Evolutionary conservation across 2,113 vertebrate genomes (phyloP), one percentile per base, ranked within the genome.

Genomic region (Eurypyga helias): DNA sequence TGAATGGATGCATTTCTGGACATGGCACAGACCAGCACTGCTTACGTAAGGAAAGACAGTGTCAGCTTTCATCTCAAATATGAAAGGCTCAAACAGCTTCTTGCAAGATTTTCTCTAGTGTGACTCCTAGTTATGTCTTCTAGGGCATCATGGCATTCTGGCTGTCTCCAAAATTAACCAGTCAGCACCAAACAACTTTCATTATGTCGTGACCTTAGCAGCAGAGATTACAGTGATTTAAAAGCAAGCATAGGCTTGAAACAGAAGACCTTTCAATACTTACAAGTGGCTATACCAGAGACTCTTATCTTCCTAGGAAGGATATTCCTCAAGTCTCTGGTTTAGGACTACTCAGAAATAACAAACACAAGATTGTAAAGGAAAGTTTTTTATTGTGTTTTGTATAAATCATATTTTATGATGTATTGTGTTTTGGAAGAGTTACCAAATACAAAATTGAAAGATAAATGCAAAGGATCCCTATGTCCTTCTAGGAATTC

Each of bases 381-480:
- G 43, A 94, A 92, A 87, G 33, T 71, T 15, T 76, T 94, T 87
- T 67, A 85, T 92, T 84, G 87, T 17, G 34, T 57, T 86, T 73
- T 38, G 4, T 83, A 75, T 77, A 92, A 92, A 83, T 72, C 83
- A 28, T 86, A 81, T 69, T 93, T 95, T 77, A 91, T 62, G n/a
- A 90, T 64, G 45, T 26, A 73, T 8, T 69, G 61, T 55, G 34
- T 43, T 82, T 87, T 75, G 62, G 46, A 93, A 91, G 26, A 54
- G 43, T 16, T 81, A 96, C 48, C 58, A 67, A 64, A 64, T 34
- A 82, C 17, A 92, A 54, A 91, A 97, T 78, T 80, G 29, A 77
- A 90, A 70, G 57, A 61, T 91, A 79, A 93, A 77, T 94, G 65
- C 87, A 80, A 95, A 71, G 55, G 94, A 94, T 90, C 48, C 11